A percentile compares a stretch with the other conserved stretches of the same genome.
phyloP scores from a whole-genome alignment of 2,888 invertebrate genomes.

The Ceriagrion tenellum region DNA sequence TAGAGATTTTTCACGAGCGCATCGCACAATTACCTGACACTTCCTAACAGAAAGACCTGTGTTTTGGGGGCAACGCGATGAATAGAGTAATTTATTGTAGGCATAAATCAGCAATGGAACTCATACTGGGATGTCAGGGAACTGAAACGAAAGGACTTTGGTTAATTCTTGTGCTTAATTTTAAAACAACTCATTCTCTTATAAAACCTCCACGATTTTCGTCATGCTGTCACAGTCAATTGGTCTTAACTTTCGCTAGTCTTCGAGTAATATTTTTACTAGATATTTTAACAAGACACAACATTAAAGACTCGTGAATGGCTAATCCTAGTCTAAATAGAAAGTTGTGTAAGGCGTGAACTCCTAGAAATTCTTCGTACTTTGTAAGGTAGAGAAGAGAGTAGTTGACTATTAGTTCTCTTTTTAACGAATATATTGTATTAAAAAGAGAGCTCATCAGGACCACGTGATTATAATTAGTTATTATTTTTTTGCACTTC shows the following conservation, averaged over 20 bases:
- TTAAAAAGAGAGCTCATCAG: too few species aligned
- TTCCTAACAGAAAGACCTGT: not conserved
- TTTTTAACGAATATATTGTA: too few species aligned
- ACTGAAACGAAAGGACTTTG: not conserved
- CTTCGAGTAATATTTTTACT: not conserved
- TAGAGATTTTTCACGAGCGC: not conserved
- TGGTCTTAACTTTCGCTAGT: not conserved
- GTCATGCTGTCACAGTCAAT: not conserved
- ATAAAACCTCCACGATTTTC: not conserved
- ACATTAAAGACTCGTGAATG: not conserved
- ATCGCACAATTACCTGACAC: not conserved
- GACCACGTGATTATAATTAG: too few species aligned
- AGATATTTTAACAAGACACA: too few species aligned
- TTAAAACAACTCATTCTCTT: not conserved
- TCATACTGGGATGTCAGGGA: not conserved
- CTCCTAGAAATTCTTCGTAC: too few species aligned
- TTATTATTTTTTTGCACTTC: too few species aligned
- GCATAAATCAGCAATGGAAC: not conserved
- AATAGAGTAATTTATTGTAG: not conserved
- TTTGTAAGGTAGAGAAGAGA: too few species aligned
- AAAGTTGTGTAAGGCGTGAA: too few species aligned
- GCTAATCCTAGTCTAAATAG: too few species aligned
- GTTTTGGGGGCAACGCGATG: not conserved
- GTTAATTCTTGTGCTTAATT: not conserved
- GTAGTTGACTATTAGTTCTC: too few species aligned